These are phyloP conservation scores for Melospiza melodia DNA, from an alignment of 2,113 vertebrate genomes.

Conservation along the genomic window DNA sequence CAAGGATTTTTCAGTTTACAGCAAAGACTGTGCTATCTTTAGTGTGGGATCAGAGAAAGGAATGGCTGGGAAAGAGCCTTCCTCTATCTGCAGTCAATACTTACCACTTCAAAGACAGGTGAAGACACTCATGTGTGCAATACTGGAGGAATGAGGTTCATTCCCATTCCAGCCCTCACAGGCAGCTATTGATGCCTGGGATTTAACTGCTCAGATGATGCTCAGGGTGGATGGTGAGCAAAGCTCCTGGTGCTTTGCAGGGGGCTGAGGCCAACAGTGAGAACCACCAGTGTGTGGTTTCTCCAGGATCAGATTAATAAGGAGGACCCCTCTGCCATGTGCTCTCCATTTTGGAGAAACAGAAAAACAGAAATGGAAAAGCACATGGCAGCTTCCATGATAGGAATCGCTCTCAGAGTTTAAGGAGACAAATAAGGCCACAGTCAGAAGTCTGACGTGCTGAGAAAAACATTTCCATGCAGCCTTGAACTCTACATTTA, in stretches of 20 bases:
- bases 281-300: background rate
- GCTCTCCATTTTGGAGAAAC: no score
- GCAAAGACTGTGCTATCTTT: background rate
- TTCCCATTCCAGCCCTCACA: background rate
- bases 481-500: background rate
- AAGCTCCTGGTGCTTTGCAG: background rate
- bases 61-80: slow-evolving; percentile 2
- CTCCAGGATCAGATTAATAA: background rate
- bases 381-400: background rate
- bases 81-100: slow-evolving; percentile 2
- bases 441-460: background rate
- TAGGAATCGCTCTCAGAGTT: background rate
- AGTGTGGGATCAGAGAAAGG: background rate
- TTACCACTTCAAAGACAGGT: slow-evolving; percentile 46
- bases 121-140: background rate
- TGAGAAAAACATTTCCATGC: background rate
- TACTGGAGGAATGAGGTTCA: slow-evolving; percentile 21
- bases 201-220: background rate
- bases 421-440: background rate
- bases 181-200: background rate
- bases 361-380: background rate
- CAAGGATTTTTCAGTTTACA: background rate
- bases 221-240: background rate
- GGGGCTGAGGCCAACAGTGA: background rate
- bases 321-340: background rate